Evolutionary conservation across 2,888 invertebrate genomes (phyloP).

Genomic region (Oxytorus armatus): DNA sequence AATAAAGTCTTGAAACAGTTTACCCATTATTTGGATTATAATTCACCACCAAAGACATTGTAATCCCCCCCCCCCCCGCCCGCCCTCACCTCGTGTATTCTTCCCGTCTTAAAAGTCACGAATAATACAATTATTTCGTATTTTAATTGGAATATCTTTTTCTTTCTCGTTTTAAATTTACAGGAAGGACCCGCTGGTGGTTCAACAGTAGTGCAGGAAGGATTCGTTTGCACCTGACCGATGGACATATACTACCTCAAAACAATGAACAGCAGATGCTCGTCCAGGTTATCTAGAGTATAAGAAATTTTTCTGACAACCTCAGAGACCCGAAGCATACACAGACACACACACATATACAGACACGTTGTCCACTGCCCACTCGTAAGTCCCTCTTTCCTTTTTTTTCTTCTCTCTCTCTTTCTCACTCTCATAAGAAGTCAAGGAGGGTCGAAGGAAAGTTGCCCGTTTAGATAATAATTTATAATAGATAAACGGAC

Average conservation of each 20-base stretch:
- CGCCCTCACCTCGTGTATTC: no score
- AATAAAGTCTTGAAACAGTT: no score
- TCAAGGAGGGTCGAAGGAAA: slow-evolving; percentile 50
- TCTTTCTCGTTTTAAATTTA: slow-evolving; percentile 58
- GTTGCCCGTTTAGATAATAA: slow-evolving; percentile 64
- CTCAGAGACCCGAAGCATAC: no score
- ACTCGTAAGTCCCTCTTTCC: slow-evolving; percentile 77
- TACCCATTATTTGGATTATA: no score
- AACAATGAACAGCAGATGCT: slow-evolving; percentile 77
- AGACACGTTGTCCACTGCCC: slow-evolving; percentile 80
- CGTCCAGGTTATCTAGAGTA: slow-evolving; percentile 80
- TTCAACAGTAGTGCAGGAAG: slow-evolving; percentile 79
- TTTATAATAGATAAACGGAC: not conserved
- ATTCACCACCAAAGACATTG: slow-evolving; percentile 11
- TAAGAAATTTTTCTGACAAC: slow-evolving; percentile 74
- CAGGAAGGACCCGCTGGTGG: slow-evolving; percentile 78
- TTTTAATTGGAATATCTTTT: slow-evolving; percentile 31
- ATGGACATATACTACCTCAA: slow-evolving; percentile 75
- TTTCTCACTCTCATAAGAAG: slow-evolving; percentile 27
- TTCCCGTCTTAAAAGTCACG: slow-evolving; percentile 1
- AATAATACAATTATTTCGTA: not conserved
- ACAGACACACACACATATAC: slow-evolving; percentile 24
- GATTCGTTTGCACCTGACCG: slow-evolving; percentile 83
- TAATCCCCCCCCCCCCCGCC: slow-evolving; percentile 3
- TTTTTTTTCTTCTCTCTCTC: slow-evolving; percentile 10